A percentile compares a stretch with the other conserved stretches of the same genome.
Evolutionary conservation across 2,888 invertebrate species (phyloP).

Genomic region (Pollenia amentaria): DNA sequence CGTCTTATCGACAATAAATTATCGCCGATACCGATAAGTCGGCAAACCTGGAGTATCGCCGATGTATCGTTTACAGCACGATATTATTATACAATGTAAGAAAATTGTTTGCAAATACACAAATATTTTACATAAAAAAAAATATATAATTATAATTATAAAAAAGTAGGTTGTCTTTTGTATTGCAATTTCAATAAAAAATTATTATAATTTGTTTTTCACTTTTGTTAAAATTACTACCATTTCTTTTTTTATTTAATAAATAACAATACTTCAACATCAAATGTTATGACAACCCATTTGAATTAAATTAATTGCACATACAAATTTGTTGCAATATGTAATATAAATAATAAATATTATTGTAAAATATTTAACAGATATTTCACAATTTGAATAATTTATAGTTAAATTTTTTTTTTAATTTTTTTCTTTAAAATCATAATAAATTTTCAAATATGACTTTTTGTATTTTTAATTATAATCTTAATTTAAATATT

Average conservation of each 20-base stretch:
- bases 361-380: too few relatives aligned
- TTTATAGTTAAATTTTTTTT: too few relatives aligned
- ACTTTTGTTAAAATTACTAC: background rate
- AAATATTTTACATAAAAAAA: background rate
- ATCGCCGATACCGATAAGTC: too few relatives aligned
- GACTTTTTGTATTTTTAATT: background rate
- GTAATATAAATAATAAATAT: too few relatives aligned
- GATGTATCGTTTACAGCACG: too few relatives aligned
- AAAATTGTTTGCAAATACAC: background rate
- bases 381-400: too few relatives aligned
- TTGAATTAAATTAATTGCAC: background rate
- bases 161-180: background rate
- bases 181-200: conserved; percentile 8
- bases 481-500: background rate
- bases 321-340: too few relatives aligned
- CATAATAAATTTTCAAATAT: background rate
- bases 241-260: background rate
- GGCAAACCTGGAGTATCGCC: too few relatives aligned
- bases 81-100: background rate
- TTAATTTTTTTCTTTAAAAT: background rate
- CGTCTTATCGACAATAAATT: too few relatives aligned
- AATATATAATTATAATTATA: background rate
- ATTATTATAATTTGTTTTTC: background rate
- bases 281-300: background rate
- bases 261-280: background rate